Percentiles rank a stretch among this genome's conserved stretches.
Evolutionary conservation across 1,140 invertebrate genomes (phyloP).

Genomic region (Anastrepha ludens): DNA sequence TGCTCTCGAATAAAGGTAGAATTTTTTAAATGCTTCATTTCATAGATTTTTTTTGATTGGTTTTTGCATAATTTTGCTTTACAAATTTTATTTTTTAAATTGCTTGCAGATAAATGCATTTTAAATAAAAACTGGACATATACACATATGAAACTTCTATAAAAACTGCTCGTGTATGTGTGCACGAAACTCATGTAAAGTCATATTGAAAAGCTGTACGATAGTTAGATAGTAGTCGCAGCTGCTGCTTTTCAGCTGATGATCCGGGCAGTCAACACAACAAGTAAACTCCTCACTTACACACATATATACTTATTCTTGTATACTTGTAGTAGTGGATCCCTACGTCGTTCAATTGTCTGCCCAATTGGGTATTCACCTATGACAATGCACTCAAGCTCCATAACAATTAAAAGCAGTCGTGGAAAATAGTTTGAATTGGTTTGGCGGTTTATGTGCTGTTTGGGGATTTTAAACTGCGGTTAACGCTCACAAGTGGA

Average conservation of each 20-base stretch:
- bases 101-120: neutral
- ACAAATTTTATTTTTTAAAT: neutral
- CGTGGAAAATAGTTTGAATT: slow-evolving; percentile 26
- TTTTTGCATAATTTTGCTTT: slow-evolving; percentile 18
- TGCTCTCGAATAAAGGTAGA: neutral
- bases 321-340: neutral
- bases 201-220: neutral
- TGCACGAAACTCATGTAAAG: neutral
- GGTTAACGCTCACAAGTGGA: slow-evolving; percentile 45
- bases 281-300: neutral
- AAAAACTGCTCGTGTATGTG: neutral
- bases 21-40: neutral
- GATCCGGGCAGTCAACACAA: slow-evolving; percentile 19
- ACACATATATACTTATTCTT: too few species aligned
- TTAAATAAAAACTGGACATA: neutral
- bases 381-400: slow-evolving; percentile 30
- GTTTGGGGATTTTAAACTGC: slow-evolving; percentile 45
- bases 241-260: slow-evolving; percentile 10
- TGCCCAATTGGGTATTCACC: slow-evolving; percentile 48
- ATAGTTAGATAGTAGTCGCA: neutral
- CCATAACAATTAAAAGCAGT: slow-evolving; percentile 49
- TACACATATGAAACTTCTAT: neutral
- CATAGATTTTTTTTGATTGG: neutral
- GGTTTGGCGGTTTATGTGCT: slow-evolving; percentile 29
- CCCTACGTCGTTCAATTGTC: slow-evolving; percentile 21